Evolutionary conservation across 1,140 invertebrate species (phyloP).

Genomic region (Augochlora pura): DNA sequence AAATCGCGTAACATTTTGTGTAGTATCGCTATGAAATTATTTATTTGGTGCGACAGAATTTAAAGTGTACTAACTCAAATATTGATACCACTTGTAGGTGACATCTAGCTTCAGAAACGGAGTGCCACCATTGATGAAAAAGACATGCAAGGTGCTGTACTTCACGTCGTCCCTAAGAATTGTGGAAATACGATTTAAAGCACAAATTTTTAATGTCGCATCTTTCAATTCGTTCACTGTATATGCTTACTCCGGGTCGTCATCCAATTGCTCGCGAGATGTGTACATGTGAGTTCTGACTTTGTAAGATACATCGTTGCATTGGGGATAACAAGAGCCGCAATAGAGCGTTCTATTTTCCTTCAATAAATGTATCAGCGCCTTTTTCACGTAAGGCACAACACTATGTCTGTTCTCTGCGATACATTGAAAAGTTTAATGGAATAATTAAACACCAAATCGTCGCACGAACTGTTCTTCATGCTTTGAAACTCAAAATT

Average conservation of each 20-base stretch:
- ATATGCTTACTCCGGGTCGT: too few relatives aligned
- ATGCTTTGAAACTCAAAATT: too few relatives aligned
- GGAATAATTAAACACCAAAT: too few relatives aligned
- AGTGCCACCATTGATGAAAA: slow-evolving; percentile 60
- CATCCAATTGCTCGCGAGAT: not conserved
- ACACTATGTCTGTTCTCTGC: slow-evolving; percentile 53
- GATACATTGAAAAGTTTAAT: not conserved
- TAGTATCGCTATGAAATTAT: too few relatives aligned
- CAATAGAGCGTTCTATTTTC: slow-evolving; percentile 48
- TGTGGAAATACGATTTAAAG: too few relatives aligned
- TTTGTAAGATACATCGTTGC: slow-evolving; percentile 58
- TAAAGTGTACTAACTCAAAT: slow-evolving; percentile 72
- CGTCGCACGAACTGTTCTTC: too few relatives aligned
- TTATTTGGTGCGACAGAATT: too few relatives aligned
- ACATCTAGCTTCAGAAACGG: slow-evolving; percentile 68
- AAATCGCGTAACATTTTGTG: too few relatives aligned
- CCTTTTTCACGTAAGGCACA: slow-evolving; percentile 39
- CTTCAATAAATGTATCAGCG: not conserved
- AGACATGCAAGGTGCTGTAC: slow-evolving; percentile 70
- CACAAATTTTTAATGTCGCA: too few relatives aligned
- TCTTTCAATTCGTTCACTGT: too few relatives aligned
- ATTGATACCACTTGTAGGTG: slow-evolving; percentile 74
- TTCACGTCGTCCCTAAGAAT: slow-evolving; percentile 1
- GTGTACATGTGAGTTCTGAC: slow-evolving; percentile 27
- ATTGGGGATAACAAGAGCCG: slow-evolving; percentile 62